These are phyloP conservation scores for Geodia barretti DNA, from an alignment of 37 sponge, comb jelly and placozoan species.

Conservation along the genomic window DNA sequence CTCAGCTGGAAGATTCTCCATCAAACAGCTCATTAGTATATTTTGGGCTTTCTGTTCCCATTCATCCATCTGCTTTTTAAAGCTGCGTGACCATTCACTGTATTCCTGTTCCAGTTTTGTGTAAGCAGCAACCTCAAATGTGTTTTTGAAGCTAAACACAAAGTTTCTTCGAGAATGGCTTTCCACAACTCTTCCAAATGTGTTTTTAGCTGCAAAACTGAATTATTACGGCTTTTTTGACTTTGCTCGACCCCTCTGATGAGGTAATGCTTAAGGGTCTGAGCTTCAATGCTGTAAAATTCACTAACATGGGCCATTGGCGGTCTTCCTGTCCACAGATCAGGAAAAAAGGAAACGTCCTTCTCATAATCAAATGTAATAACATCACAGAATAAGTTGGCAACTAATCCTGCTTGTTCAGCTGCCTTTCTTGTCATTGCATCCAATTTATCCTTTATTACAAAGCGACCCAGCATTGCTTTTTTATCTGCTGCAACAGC, in stretches of 20 bases:
- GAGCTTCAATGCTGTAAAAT: conserved; percentile 32
- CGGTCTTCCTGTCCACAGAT: conserved; percentile 37
- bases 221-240: no score
- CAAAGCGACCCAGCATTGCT: conserved; percentile 1
- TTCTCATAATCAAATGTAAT: conserved; percentile 38
- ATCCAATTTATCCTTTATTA: conserved; percentile 15
- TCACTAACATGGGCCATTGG: conserved; percentile 40
- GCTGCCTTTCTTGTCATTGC: conserved; percentile 31
- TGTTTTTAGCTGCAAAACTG: not conserved
- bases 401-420: conserved; percentile 15
- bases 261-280: no score
- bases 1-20: not conserved
- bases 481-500: conserved; percentile 1
- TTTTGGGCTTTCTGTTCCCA: not conserved
- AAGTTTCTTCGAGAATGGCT: conserved; percentile 43
- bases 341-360: conserved; percentile 34
- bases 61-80: conserved; percentile 5
- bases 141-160: conserved; percentile 52
- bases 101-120: conserved; percentile 20
- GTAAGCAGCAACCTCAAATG: conserved; percentile 24
- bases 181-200: conserved; percentile 23
- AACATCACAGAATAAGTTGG: no score
- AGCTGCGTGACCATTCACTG: conserved; percentile 22
- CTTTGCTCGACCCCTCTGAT: no score
- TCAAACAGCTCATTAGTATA: not conserved